Evolutionary conservation across 2,113 vertebrate genomes (phyloP).

Genomic region (Aegithalos caudatus): DNA sequence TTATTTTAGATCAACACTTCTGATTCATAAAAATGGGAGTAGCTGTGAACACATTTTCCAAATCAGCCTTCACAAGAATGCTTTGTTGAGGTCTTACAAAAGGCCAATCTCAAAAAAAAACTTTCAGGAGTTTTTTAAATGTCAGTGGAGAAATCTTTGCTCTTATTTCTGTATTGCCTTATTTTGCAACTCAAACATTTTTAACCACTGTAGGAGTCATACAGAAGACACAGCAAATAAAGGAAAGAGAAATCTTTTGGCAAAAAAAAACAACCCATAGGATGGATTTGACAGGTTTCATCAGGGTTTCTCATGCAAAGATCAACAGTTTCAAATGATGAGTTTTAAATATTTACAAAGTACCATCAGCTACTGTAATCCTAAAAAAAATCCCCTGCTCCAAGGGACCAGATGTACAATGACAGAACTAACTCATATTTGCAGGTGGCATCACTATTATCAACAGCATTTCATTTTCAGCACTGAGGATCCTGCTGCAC

Average conservation of each 20-base stretch:
- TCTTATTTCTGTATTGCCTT: not conserved
- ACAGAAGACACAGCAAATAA: not conserved
- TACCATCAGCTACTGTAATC: not conserved
- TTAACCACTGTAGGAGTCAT: not conserved
- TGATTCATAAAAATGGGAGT: not conserved
- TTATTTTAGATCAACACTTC: constrained; percentile 10
- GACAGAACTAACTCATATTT: not conserved
- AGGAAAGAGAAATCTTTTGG: not conserved
- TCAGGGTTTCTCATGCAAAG: not conserved
- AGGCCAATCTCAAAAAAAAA: constrained; percentile 36
- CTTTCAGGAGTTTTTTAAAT: not conserved
- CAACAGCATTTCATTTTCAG: not conserved
- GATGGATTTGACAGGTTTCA: not conserved
- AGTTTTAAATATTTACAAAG: not conserved
- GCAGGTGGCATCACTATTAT: not conserved
- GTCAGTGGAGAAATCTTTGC: not conserved
- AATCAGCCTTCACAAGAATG: not conserved
- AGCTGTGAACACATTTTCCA: not conserved
- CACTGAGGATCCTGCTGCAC: not conserved
- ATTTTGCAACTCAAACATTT: not conserved
- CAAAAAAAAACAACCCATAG: not conserved
- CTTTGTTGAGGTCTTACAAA: constrained; percentile 6
- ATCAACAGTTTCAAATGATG: not conserved
- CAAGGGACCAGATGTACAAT: not conserved
- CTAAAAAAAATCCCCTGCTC: not conserved